phyloP scores from a whole-genome alignment of 2,113 vertebrate species.

The Silurus asotus region DNA sequence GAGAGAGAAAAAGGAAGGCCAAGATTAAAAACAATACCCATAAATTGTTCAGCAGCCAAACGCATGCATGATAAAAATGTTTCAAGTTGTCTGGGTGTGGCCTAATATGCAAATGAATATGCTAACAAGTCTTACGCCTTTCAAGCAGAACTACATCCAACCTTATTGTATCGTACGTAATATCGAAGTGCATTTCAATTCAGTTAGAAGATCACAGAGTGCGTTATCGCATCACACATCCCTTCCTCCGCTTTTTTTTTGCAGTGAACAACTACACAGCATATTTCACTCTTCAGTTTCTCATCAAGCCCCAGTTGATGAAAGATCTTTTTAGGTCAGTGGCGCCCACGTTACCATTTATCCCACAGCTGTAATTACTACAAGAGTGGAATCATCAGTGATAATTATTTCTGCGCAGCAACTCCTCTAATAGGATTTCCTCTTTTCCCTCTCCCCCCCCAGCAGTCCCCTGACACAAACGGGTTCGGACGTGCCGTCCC shows the following conservation, averaged over 20 bases:
- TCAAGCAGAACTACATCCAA: background rate
- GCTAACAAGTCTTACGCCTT: background rate
- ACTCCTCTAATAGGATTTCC: slow-evolving; percentile 52
- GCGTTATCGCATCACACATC: background rate
- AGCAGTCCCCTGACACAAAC: slow-evolving; percentile 11
- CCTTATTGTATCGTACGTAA: background rate
- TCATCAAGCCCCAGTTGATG: background rate
- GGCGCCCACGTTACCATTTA: slow-evolving; percentile 45
- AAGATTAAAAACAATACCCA: slow-evolving; percentile 28
- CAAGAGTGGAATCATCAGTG: slow-evolving; percentile 59
- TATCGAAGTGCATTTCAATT: background rate
- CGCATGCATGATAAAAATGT: background rate
- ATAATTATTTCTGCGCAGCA: slow-evolving; percentile 53
- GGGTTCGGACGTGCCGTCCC: slow-evolving; percentile 10
- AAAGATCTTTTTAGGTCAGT: slow-evolving; percentile 59
- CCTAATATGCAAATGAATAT: background rate
- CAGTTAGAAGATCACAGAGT: background rate
- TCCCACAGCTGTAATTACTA: slow-evolving; percentile 60
- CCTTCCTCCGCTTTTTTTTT: background rate
- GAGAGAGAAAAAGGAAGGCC: background rate
- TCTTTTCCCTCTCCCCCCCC: slow-evolving; percentile 30
- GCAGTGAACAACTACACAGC: background rate
- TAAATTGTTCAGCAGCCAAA: slow-evolving; percentile 26
- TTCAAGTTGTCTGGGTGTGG: background rate
- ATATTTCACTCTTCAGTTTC: background rate